Evolutionary conservation across 2,797 vertebrate species (phyloP), one percentile per base, ranked within the genome.

Genomic region (Phaenicophaeus curvirostris): DNA sequence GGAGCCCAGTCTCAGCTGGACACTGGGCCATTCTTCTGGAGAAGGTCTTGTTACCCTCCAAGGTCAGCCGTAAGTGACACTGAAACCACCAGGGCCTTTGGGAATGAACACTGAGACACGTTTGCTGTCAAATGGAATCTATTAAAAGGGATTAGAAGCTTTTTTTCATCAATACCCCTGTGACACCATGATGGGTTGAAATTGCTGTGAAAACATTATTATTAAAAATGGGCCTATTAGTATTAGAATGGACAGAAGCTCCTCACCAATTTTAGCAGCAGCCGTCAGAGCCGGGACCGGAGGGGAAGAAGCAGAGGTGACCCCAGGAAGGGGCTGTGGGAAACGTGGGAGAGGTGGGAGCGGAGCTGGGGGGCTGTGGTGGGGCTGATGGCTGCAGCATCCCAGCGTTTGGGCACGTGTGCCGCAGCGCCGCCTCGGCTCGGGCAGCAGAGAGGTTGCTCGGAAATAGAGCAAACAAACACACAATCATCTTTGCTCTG

Each of bases 161-260:
- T 96, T 96, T 93, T 94, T 96, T 82, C 96, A 71, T 96, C 95
- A 95, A 84, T 96, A 94, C 83, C 94, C 95, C 80, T 3, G 90
- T 97, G 97, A 97, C 96, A 97, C 90, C n/a, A 15, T 95, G 96
- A 97, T 97, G 93, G 95, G 80, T 42, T 95, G 95, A 96, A 97
- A 97, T 97, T 96, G 97, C 96, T 97, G 87, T 42, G 66, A 95
- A 97, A 97, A 97, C 95, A 97, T 97, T 95, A 97, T 97, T 97
- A 97, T 97, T 97, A 96, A 96, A 96, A 97, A 97, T 94, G 94
- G 95, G 80, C 75, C 96, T 96, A 96, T 97, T 97, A 97, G 93
- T 91, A 94, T 89, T 81, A 94, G 94, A 95, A 96, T 62, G 95
- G 96, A 95, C 95, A 96, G 96, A 94, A 97, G 96, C 96, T 95